Base-by-base conservation (phyloP, 2,797 vertebrate species). In the Odontamblyopus lacepedii region DNA sequence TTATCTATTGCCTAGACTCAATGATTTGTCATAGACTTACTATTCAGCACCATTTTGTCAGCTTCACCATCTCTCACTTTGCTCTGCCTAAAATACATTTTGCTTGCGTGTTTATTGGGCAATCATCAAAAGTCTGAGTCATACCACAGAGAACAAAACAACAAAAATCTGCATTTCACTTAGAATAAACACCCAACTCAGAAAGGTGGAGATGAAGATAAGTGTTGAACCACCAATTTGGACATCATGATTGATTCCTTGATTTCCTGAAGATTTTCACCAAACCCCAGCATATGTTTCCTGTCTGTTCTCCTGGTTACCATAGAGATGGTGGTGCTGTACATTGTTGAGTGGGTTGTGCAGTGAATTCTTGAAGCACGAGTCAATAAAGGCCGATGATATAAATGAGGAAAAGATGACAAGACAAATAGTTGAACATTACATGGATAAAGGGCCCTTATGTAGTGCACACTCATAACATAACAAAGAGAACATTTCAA, bases 11-110 rank as follows among this genome's bases (percentile, higher is more conserved):
- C 11, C 11, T 44, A 13, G 3, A 44, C 12, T 4, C 41, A 44
- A 3, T 13, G 41, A 12, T 15, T 44, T 15, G 11, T 5, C 56
- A 4, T 5, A 59, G 56, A 6, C 27, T 38, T 59, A 69, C 50
- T 68, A 67, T 63, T 71, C 29, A 6, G 59, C 59, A 68, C 41
- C 67, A 41, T 32, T 57, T 57, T 65, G 51, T 69, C 59, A 55
- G 44, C 74, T 59, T 62, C 67, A 50, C 63, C 12, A 27, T 72
- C 78, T 23, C 67, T 85, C 75, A 85, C 83, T 83, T 86, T 81
- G 78, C 74, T 27, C 73, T 71, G 26, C 64, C 81, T 71, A 75
- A 84, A 86, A 85, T 83, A 79, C 67, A 79, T 82, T 89, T 81
- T 81, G 51, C 5, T 53, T 5, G 51, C 51, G 18, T 2, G n/a